A percentile compares a stretch with the other conserved stretches of the same genome.
These are phyloP conservation scores for Heliangelus exortis DNA, from an alignment of 2,797 vertebrate species.

Conservation along the genomic window DNA sequence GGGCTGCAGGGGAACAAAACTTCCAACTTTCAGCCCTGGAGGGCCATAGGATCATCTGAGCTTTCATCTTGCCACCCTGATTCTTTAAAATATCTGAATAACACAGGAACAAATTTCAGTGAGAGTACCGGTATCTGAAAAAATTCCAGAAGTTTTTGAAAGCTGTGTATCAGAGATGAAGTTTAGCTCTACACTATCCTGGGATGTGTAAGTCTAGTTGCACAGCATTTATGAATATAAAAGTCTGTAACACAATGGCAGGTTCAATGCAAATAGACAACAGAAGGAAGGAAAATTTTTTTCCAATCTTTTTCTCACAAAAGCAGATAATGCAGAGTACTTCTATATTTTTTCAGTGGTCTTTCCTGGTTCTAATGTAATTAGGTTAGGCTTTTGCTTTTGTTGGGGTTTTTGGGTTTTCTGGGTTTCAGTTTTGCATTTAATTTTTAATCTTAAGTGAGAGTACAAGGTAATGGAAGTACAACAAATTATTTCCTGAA, in stretches of 20 bases:
- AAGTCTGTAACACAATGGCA: background rate
- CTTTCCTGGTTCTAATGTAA: too few relatives aligned
- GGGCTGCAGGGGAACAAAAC: background rate
- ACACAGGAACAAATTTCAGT: background rate
- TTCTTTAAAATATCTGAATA: background rate
- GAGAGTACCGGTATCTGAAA: background rate
- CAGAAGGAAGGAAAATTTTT: accelerated
- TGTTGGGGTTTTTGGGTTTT: too few relatives aligned
- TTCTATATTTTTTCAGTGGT: background rate
- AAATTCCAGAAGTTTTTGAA: background rate
- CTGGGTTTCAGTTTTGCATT: background rate
- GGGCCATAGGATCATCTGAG: background rate
- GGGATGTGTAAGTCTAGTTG: background rate
- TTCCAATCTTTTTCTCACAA: background rate
- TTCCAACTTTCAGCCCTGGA: background rate
- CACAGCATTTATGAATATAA: background rate
- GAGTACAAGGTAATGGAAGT: background rate
- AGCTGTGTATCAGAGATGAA: background rate
- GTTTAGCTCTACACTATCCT: background rate
- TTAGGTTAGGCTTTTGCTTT: too few relatives aligned
- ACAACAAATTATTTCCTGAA: background rate
- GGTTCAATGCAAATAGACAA: background rate
- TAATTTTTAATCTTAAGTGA: background rate
- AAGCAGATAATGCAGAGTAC: background rate
- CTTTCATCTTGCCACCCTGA: background rate